Percentiles rank a stretch among this genome's conserved stretches.
Evolutionary conservation across 2,113 vertebrate genomes (phyloP).

Genomic region (Clarias magur): DNA sequence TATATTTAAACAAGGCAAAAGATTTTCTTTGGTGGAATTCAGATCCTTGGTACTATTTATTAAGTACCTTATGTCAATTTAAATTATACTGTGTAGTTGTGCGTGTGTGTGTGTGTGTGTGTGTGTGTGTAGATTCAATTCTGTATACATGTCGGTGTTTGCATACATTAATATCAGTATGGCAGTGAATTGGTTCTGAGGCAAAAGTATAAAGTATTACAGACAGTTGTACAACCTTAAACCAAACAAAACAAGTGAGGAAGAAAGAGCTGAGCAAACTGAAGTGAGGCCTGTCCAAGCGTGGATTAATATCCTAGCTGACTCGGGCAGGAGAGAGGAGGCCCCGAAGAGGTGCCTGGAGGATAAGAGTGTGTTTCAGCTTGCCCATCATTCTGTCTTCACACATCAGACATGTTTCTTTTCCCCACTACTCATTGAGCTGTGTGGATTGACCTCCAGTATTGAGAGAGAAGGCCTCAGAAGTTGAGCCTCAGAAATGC

Average conservation of each 20-base stretch:
- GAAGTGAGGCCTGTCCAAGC: neutral
- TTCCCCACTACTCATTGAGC: neutral
- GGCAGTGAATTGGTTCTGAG: neutral
- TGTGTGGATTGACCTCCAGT: neutral
- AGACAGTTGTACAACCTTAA: neutral
- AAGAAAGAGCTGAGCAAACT: neutral
- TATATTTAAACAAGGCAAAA: neutral
- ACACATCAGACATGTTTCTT: slow-evolving; percentile 3
- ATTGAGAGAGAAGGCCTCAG: neutral
- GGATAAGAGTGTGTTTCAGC: slow-evolving; percentile 11
- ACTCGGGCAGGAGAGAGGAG: neutral
- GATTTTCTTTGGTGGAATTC: neutral
- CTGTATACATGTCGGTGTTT: neutral
- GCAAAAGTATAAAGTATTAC: neutral
- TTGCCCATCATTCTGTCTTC: slow-evolving; percentile 18
- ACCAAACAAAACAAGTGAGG: neutral
- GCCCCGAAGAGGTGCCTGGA: slow-evolving; percentile 12
- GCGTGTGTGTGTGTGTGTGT: neutral
- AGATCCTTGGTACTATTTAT: neutral
- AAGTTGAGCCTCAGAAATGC: neutral
- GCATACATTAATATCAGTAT: neutral
- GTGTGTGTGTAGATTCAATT: neutral
- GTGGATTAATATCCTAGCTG: neutral
- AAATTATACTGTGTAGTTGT: neutral
- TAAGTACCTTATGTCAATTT: neutral